Evolutionary conservation across 2,888 invertebrate genomes (phyloP), one percentile per base, ranked within the genome.

Genomic region (Didymodactylos carnosus): DNA sequence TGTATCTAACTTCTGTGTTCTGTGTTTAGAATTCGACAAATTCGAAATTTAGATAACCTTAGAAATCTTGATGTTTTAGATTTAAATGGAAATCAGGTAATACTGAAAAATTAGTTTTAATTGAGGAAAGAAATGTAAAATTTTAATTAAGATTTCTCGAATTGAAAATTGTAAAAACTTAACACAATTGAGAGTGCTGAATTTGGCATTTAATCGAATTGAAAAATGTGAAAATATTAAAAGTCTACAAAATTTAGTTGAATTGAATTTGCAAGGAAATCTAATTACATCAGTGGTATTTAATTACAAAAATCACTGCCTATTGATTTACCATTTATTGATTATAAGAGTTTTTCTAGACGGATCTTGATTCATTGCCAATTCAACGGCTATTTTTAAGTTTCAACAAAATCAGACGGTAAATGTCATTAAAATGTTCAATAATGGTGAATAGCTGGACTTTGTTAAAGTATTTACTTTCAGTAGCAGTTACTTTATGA

Each of bases 161-260:
- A 87, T 91, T 27, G 86, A 86, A 39, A 90, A 90, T 70, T 84
- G 91, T 77, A 79, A 77, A 70, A 82, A 83, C 79, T 86, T 92
- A 76, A 85, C 85, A 72, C 89, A 91, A 78, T 84, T 94, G 72
- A 91, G 93, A 84, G 92, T 94, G 16, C 86, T 94, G 70, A 94
- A 94, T 85, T 86, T 94, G 79, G 93, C 94, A 70, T 92, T 93
- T 35, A 94, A 94, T 85, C 90, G 90, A 81, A 89, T 94, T 73
- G 87, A 89, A 77, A 87, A 86, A 78, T 88, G 93, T 74, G 89
- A 89, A 69, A 86, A 86, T 76, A 87, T 94, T 74, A 87, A 87
- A 77, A 92, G 91, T 0, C 84, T 94, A 76, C 84, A 86, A 39
- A 88, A 89, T 6, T 83, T 94, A 49, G 88, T 90, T 77, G 94